Base-by-base conservation (phyloP, 2,113 vertebrate species). In the Conger conger region DNA sequence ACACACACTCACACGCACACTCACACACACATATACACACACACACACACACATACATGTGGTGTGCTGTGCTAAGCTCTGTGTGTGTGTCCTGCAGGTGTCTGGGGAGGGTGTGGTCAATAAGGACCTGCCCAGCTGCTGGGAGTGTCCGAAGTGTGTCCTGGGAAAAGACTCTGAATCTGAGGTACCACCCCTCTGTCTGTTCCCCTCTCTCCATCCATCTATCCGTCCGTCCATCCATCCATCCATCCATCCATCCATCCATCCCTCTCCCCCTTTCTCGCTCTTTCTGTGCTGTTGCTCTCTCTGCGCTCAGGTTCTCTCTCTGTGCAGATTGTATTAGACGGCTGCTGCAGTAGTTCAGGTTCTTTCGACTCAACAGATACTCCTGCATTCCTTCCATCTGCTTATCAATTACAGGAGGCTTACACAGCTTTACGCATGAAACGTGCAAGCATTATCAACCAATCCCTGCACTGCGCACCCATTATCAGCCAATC, bases 71-170 rank as follows among this genome's bases (percentile, higher is more conserved):
- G 60, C 79, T 73, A 4, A 16, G 0, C 42, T 53, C 7, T 80
- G 36, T 63, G 45, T 84, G 13, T 88, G 23, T 63, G n/a, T n/a
- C n/a, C n/a, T 88, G 0, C 88, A 99, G 98, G 95, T 98, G 90
- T 94, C 96, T 38, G 97, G 97, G 76, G 97, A 98, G 86, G 98
- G 98, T 4, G 90, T 98, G 86, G 94, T 99, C 79, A 99, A 98
- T 0, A 97, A 98, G 79, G 98, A 99, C 90, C 94, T 99, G 86
- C 98, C 98, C 4, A 99, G 99, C 91, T 99, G 97, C 92, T 99
- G 98, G 98, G 97, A 99, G 87, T 99, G 98, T 91, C 98, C 98
- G 0, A 99, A 97, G 85, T 99, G 98, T 93, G 96, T 98, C 87
- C 93, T 97, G 86, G 97, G 96, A 68, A 91, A 91, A 40, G 90